A percentile compares a stretch with the other conserved stretches of the same genome.
phyloP scores from a whole-genome alignment of 2,797 vertebrate species.

The Myotis myotis region DNA sequence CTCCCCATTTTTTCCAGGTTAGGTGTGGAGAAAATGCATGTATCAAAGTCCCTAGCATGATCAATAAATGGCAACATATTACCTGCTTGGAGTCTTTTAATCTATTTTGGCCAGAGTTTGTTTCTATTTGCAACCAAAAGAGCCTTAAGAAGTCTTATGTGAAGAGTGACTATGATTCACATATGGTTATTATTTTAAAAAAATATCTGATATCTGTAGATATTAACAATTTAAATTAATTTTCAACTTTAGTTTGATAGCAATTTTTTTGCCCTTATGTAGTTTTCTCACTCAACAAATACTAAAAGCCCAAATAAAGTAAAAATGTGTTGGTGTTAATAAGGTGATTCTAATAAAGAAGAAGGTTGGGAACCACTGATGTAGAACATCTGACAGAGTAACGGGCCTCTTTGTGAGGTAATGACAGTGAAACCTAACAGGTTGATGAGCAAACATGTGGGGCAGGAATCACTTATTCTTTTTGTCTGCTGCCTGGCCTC shows the following conservation, averaged over 20 bases:
- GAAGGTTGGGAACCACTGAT: neutral
- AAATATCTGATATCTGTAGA: neutral
- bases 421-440: neutral
- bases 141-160: neutral
- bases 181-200: neutral
- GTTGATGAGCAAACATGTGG: neutral
- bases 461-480: neutral
- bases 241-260: neutral
- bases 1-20: neutral
- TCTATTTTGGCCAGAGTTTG: neutral
- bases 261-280: neutral
- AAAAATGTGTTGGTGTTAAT: neutral
- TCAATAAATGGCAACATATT: neutral
- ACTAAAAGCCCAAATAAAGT: neutral
- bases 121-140: constrained; percentile 16
- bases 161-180: neutral
- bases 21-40: neutral
- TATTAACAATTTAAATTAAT: neutral
- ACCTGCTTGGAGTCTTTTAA: neutral
- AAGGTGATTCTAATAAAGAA: neutral
- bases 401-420: neutral
- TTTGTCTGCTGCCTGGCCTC: neutral
- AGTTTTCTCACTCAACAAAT: constrained; percentile 4
- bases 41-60: neutral
- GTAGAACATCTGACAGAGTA: neutral